Conservation (phyloP, 2,113 vertebrate species). For the Nycticebus coucang region DNA sequence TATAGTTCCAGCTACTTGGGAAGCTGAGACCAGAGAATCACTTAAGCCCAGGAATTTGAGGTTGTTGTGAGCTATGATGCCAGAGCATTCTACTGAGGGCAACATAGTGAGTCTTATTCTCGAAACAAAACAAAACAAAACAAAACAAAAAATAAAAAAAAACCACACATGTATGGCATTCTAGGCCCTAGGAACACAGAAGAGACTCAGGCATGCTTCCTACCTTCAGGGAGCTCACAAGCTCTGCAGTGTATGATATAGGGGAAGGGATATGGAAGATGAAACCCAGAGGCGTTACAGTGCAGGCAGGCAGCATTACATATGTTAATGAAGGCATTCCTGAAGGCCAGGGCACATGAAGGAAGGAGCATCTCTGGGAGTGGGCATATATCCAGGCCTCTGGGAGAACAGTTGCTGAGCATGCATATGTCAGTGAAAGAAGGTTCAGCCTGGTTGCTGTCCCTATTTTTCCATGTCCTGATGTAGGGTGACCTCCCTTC, state of each 20-base stretch:
- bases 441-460: not conserved
- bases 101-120: too few relatives aligned
- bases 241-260: not conserved
- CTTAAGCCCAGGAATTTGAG: too few relatives aligned
- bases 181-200: not conserved
- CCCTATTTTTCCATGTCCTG: not conserved
- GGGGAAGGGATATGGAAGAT: not conserved
- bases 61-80: too few relatives aligned
- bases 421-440: not conserved
- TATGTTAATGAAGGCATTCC: not conserved
- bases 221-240: not conserved
- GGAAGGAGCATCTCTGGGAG: not conserved
- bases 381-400: not conserved
- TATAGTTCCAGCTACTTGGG: too few relatives aligned
- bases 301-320: not conserved
- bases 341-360: not conserved
- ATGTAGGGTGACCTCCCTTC: not conserved
- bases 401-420: not conserved
- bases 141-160: too few relatives aligned
- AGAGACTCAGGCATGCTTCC: not conserved
- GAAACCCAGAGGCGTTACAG: not conserved
- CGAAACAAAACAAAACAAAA: too few relatives aligned
- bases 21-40: too few relatives aligned
- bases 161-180: too few relatives aligned
- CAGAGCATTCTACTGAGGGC: too few relatives aligned